Conservation (phyloP, 2,888 invertebrate genomes). For the Heliconius ethilla region DNA sequence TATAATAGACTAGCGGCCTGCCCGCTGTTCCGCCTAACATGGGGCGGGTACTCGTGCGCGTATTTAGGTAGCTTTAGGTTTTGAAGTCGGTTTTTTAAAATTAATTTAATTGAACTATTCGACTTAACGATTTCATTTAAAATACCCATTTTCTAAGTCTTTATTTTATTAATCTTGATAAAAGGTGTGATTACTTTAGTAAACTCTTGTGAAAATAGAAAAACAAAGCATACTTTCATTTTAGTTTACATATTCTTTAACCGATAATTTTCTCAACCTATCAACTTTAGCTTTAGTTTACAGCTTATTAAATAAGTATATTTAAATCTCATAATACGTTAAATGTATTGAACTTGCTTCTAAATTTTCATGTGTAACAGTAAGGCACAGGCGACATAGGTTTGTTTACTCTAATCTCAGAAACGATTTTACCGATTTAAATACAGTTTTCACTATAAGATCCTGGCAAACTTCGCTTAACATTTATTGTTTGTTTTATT, state of each 20-base stretch:
- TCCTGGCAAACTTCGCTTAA: no score
- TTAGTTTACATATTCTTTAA: not conserved
- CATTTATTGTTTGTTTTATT: no score
- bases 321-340: not conserved
- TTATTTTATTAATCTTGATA: not conserved
- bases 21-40: no score
- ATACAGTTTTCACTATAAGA: no score
- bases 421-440: no score
- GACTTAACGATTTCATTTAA: not conserved
- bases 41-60: no score
- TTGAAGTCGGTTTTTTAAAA: no score
- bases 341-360: not conserved
- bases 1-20: no score
- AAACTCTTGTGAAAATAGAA: not conserved
- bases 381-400: no score
- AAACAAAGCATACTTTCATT: conserved; percentile 7
- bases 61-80: no score
- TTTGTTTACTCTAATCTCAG: no score
- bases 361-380: no score
- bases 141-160: not conserved
- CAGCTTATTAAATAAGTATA: not conserved
- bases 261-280: not conserved
- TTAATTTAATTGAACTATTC: not conserved
- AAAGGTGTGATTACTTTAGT: not conserved
- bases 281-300: not conserved